A percentile compares a stretch with the other conserved stretches of the same genome.
phyloP scores from a whole-genome alignment of 1,140 invertebrate species.

The Akabosia matsudoensis region DNA sequence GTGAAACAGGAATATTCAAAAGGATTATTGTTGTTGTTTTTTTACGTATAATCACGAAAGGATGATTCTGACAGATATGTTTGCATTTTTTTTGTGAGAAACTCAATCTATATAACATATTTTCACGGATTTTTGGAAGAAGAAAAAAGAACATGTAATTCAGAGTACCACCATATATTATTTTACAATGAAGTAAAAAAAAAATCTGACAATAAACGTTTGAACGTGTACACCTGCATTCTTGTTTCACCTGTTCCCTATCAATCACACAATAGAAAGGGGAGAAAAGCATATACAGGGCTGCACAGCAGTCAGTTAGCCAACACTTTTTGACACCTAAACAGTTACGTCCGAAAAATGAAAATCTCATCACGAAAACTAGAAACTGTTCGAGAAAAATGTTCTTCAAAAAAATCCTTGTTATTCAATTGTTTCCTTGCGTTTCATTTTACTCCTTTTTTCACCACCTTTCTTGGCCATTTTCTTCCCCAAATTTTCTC shows the following conservation, averaged over 20 bases:
- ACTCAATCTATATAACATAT: neutral
- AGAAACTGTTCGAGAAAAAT: neutral
- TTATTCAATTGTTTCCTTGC: constrained; percentile 6
- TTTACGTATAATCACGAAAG: constrained; percentile 6
- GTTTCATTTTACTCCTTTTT: constrained; percentile 15
- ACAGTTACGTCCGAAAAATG: constrained; percentile 7
- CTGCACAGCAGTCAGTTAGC: neutral
- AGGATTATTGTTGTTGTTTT: neutral
- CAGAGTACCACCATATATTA: no score
- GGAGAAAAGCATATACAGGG: neutral
- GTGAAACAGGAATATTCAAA: constrained; percentile 4
- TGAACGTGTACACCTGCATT: neutral
- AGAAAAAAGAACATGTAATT: no score
- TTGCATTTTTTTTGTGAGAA: no score
- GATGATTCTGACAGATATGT: constrained; percentile 1
- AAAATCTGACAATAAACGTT: neutral
- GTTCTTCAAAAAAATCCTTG: neutral
- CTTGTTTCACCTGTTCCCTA: constrained; percentile 15
- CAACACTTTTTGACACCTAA: neutral
- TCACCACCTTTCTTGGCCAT: neutral
- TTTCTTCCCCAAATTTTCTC: neutral
- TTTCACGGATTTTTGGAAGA: constrained; percentile 15
- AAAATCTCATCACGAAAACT: neutral
- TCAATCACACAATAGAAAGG: constrained; percentile 13
- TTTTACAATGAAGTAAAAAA: no score